phyloP scores from a whole-genome alignment of 1,140 invertebrate genomes.

The Aphelenchoides avenae region DNA sequence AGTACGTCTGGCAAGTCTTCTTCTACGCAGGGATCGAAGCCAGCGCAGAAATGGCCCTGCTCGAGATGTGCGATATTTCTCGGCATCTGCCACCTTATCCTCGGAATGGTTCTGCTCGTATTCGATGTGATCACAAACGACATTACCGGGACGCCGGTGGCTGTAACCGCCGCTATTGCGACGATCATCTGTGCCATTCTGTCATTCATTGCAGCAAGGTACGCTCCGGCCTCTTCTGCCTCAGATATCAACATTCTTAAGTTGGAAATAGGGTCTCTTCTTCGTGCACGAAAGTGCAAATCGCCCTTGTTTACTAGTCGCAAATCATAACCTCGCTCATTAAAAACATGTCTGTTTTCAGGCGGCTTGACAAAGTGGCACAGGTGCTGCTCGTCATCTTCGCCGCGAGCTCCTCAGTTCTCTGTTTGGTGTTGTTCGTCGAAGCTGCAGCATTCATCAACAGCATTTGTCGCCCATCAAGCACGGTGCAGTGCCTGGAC shows the following conservation, averaged over 20 bases:
- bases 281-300: conserved; percentile 8
- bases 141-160: conserved; percentile 21
- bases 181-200: conserved; percentile 25
- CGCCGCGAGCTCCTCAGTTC: background rate
- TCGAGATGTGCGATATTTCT: conserved; percentile 26
- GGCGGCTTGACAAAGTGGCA: conserved; percentile 9
- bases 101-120: conserved; percentile 15
- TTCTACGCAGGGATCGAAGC: no score
- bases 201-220: conserved; percentile 29
- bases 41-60: conserved; percentile 4
- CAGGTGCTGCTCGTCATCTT: conserved; percentile 8
- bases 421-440: conserved; percentile 10
- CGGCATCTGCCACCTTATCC: conserved; percentile 21
- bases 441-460: conserved; percentile 4
- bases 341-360: background rate
- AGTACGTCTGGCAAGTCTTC: no score
- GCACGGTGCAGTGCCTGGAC: conserved; percentile 1
- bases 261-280: no score
- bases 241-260: no score
- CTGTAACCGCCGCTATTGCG: conserved; percentile 16
- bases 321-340: conserved; percentile 12
- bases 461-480: background rate
- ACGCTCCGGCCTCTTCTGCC: no score
- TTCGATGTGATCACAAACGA: conserved; percentile 32
- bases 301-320: no score